phyloP scores from a whole-genome alignment of 1,140 invertebrate species.

The Stegodyphus mimosarum region DNA sequence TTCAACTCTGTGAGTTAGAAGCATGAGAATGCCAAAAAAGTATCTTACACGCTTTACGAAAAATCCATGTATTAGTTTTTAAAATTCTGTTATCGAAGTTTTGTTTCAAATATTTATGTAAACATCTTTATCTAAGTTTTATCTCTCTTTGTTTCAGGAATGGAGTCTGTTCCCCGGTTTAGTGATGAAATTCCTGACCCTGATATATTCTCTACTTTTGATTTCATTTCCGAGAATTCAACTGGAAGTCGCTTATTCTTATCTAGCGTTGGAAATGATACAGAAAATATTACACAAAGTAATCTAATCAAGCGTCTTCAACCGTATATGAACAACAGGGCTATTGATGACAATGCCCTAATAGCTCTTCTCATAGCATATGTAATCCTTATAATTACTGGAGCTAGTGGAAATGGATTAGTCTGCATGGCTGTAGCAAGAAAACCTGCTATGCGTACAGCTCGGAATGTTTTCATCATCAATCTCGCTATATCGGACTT shows the following conservation, averaged over 20 bases:
- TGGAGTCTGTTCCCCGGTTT: slow-evolving; percentile 35
- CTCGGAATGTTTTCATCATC: slow-evolving; percentile 89
- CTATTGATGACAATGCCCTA: slow-evolving; percentile 76
- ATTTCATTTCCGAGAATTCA: slow-evolving; percentile 11
- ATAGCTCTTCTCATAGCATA: slow-evolving; percentile 78
- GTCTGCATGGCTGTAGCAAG: slow-evolving; percentile 82
- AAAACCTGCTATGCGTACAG: slow-evolving; percentile 85
- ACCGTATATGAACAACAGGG: slow-evolving; percentile 71
- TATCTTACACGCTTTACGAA: too few relatives aligned
- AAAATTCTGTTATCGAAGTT: too few relatives aligned
- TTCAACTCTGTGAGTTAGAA: too few relatives aligned
- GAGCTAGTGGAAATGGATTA: slow-evolving; percentile 81
- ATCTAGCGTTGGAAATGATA: slow-evolving; percentile 6
- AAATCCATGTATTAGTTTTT: too few relatives aligned
- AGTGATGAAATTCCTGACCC: slow-evolving; percentile 21
- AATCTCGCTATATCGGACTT: slow-evolving; percentile 88
- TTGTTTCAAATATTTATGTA: too few relatives aligned
- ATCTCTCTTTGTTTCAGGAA: slow-evolving; percentile 6
- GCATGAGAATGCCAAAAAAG: too few relatives aligned
- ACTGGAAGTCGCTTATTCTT: slow-evolving; percentile 19
- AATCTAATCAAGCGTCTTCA: slow-evolving; percentile 52
- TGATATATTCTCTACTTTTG: slow-evolving; percentile 24
- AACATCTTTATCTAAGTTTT: not conserved
- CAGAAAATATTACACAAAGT: slow-evolving; percentile 40
- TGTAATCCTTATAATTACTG: slow-evolving; percentile 79